These are phyloP conservation scores for Murina feae DNA, from an alignment of 2,113 vertebrate genomes.

Conservation along the genomic window DNA sequence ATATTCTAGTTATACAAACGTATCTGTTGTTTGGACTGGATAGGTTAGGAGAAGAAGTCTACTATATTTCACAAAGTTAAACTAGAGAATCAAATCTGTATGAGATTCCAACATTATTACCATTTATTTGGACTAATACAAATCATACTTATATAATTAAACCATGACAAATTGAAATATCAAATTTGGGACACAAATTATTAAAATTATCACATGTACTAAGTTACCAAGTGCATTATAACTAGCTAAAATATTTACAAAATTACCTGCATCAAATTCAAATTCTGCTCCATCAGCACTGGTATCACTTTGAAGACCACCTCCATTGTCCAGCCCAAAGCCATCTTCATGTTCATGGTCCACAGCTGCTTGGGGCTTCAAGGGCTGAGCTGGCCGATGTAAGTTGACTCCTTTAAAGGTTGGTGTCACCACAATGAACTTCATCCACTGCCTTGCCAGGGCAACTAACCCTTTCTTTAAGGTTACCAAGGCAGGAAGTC, in stretches of 20 bases:
- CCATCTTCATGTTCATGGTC: slow-evolving; percentile 81
- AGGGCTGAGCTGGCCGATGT: slow-evolving; percentile 88
- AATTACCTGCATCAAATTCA: slow-evolving; percentile 96
- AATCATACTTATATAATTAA: neutral
- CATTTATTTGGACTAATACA: neutral
- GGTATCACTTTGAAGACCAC: slow-evolving; percentile 94
- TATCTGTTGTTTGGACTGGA: neutral
- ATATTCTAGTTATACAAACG: neutral
- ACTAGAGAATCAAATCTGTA: neutral
- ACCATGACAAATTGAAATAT: slow-evolving; percentile 13
- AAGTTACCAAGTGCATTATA: neutral
- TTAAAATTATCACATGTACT: neutral
- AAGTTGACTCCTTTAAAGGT: slow-evolving; percentile 95
- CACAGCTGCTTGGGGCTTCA: slow-evolving; percentile 84
- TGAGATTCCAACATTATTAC: neutral
- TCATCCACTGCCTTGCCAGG: slow-evolving; percentile 98
- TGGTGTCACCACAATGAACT: slow-evolving; percentile 98
- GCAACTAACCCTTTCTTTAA: slow-evolving; percentile 98
- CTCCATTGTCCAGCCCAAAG: slow-evolving; percentile 88
- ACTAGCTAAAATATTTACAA: neutral
- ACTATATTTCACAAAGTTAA: neutral
- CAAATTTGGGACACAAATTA: neutral
- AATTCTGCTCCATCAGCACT: slow-evolving; percentile 97
- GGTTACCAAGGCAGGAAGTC: slow-evolving; percentile 95
- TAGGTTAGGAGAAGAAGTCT: neutral